Conservation (phyloP, 37 sponge, comb jelly and placozoan genomes). For the Spongilla lacustris region DNA sequence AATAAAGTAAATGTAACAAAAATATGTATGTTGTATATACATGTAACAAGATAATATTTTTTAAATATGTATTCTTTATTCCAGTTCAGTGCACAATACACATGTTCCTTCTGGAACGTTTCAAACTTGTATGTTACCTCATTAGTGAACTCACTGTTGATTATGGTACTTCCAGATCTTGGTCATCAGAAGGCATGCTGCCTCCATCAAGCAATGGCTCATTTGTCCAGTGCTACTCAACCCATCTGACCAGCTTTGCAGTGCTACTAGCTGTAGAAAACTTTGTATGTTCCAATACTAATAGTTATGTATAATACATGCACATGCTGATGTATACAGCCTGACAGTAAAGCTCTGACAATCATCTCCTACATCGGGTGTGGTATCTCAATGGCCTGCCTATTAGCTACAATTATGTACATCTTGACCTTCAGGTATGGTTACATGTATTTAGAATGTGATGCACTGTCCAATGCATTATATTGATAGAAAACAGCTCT, state of each 20-base stretch:
- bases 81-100: background rate
- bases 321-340: background rate
- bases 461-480: background rate
- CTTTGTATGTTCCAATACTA: background rate
- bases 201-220: background rate
- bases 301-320: background rate
- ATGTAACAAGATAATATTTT: background rate
- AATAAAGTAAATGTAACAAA: background rate
- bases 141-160: background rate
- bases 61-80: background rate
- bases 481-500: conserved; percentile 26
- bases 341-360: conserved; percentile 6
- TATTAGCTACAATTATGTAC: conserved; percentile 29
- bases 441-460: background rate
- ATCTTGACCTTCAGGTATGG: conserved; percentile 26
- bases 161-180: background rate
- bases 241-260: conserved; percentile 73
- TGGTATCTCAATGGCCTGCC: conserved; percentile 24
- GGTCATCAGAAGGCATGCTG: background rate
- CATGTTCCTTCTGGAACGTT: conserved; percentile 33
- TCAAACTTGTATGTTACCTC: background rate
- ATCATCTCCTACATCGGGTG: conserved; percentile 40
- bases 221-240: conserved; percentile 35
- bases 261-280: conserved; percentile 59
- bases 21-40: background rate